Conservation (phyloP, 2,888 invertebrate species). For the Dione juno region DNA sequence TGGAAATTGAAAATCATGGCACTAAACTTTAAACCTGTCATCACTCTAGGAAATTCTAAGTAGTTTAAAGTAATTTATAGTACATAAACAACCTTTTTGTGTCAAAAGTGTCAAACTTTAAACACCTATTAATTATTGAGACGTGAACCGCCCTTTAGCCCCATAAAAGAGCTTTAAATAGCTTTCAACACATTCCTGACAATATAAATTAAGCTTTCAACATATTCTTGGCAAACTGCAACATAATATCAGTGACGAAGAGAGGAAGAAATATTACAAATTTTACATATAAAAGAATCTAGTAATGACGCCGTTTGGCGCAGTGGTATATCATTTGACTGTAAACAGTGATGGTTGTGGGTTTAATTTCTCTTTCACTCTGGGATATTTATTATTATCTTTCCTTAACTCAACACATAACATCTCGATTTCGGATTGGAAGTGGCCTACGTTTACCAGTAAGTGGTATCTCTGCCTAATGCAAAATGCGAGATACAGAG, state of each 20-base stretch:
- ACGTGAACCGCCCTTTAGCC: constrained; percentile 2
- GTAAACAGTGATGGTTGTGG: too few relatives aligned
- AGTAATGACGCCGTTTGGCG: too few relatives aligned
- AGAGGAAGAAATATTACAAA: neutral
- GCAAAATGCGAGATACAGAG: too few relatives aligned
- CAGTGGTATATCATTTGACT: too few relatives aligned
- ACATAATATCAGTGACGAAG: neutral
- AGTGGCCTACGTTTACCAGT: too few relatives aligned
- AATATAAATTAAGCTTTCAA: constrained; percentile 9
- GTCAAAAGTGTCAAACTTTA: constrained; percentile 8
- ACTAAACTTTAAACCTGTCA: constrained; percentile 6
- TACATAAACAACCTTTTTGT: constrained; percentile 15
- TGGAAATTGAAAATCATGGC: neutral
- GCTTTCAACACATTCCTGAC: constrained; percentile 15
- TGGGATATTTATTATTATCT: too few relatives aligned
- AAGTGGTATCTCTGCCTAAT: too few relatives aligned
- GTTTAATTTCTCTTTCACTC: too few relatives aligned
- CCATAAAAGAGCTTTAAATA: neutral
- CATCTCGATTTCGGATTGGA: too few relatives aligned
- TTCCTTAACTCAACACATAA: too few relatives aligned
- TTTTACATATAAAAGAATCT: neutral
- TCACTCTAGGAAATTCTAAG: neutral
- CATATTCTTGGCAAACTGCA: neutral
- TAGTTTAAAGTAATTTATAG: constrained; percentile 5
- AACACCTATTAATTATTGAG: constrained; percentile 16